phyloP scores from a whole-genome alignment of 2,888 invertebrate genomes.

The Fragum whitleyi region DNA sequence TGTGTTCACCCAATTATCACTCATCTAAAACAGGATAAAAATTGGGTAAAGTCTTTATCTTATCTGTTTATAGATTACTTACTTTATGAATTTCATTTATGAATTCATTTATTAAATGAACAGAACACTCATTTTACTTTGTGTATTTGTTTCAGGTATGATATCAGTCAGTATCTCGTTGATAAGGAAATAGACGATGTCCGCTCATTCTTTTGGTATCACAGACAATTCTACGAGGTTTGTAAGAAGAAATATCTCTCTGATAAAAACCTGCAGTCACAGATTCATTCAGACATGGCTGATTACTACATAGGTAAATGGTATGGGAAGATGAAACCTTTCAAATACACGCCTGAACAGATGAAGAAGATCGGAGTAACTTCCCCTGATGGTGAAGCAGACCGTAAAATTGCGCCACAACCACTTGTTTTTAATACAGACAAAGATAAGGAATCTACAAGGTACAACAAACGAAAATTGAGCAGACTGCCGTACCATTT shows the following conservation, averaged over 20 bases:
- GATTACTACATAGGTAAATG: slow-evolving; percentile 82
- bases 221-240: slow-evolving; percentile 80
- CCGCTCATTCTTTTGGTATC: slow-evolving; percentile 80
- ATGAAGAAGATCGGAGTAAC: slow-evolving; percentile 68
- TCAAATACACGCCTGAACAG: slow-evolving; percentile 69
- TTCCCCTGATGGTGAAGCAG: slow-evolving; percentile 72
- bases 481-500: slow-evolving; percentile 82
- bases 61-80: too few species aligned
- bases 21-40: too few species aligned
- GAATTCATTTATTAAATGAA: too few species aligned
- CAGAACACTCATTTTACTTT: too few species aligned
- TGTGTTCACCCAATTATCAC: too few species aligned
- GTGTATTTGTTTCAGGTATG: too few species aligned
- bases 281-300: slow-evolving; percentile 79
- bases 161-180: slow-evolving; percentile 78
- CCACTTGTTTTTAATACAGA: slow-evolving; percentile 75
- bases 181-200: slow-evolving; percentile 80
- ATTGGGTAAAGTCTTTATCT: too few species aligned
- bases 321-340: slow-evolving; percentile 80
- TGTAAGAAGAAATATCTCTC: slow-evolving; percentile 73
- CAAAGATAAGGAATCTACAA: slow-evolving; percentile 38
- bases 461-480: slow-evolving; percentile 82
- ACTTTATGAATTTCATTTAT: too few species aligned
- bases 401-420: slow-evolving; percentile 80
- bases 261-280: slow-evolving; percentile 53